Conservation (phyloP, 2,888 invertebrate genomes). For the Dicroscelio sp. region DNA sequence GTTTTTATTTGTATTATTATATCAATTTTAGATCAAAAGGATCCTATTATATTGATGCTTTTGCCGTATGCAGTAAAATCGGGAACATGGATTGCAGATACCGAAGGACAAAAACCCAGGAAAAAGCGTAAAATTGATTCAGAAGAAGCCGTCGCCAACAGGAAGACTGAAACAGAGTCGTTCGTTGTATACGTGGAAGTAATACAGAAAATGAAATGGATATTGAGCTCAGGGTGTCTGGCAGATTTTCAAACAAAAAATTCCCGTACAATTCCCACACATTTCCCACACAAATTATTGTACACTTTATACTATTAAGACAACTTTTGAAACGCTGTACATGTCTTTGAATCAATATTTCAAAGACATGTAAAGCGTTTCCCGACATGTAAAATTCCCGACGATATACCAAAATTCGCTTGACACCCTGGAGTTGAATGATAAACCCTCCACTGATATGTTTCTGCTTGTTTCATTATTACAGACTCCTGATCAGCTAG, state of each 20-base stretch:
- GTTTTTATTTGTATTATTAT: neutral
- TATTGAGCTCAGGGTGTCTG: neutral
- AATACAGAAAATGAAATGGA: too few relatives aligned
- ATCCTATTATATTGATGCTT: constrained; percentile 20
- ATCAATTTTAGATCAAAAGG: constrained; percentile 28
- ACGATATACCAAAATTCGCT: neutral
- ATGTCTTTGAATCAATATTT: neutral
- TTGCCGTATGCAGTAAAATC: constrained; percentile 19
- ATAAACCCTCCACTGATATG: too few relatives aligned
- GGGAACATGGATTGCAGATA: too few relatives aligned
- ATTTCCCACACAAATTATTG: neutral
- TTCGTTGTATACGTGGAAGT: too few relatives aligned
- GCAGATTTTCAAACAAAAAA: neutral
- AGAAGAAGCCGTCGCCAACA: too few relatives aligned
- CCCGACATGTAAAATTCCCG: neutral
- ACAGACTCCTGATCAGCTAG: neutral
- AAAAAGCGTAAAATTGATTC: too few relatives aligned
- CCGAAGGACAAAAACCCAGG: too few relatives aligned
- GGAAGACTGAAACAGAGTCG: too few relatives aligned
- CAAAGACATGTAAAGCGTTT: too few relatives aligned
- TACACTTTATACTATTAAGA: neutral
- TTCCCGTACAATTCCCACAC: neutral
- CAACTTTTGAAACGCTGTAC: neutral
- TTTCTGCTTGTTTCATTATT: neutral
- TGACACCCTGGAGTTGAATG: too few relatives aligned